Evolutionary conservation across 2,113 vertebrate genomes (phyloP), one percentile per base, ranked within the genome.

Genomic region (Festucalex cinctus): DNA sequence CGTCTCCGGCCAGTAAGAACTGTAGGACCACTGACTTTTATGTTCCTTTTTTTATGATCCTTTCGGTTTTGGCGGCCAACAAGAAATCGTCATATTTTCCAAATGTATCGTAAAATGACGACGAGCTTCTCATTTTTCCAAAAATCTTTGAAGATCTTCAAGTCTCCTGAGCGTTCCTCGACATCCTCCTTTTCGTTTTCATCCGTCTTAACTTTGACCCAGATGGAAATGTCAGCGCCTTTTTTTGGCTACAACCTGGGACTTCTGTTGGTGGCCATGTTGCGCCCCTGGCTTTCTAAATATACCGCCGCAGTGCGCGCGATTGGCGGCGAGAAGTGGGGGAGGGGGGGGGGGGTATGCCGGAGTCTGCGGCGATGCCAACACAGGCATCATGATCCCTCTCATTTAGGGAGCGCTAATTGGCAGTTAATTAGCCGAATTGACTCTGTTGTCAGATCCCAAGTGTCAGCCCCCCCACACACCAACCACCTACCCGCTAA

Each of bases 391-490:
- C 93, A 92, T 94, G 94, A 94, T 94, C 93, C 94, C 92, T 92
- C 94, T 95, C 95, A 94, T 96, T 96, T 96, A 96, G 93, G 93
- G 93, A 91, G 91, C 87, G 85, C 93, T 95, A 95, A 98, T 95
- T 96, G 95, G 92, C 93, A 89, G 89, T 96, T 97, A 95, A 96
- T 95, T 96, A 96, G 93, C 92, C 91, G 94, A 94, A 96, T 95
- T 94, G 93, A 95, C 94, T 96, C 93, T 95, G 90, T 93, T 93
- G 92, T 92, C 84, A 81, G 86, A 93, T 94, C 93, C 92, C 91
- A 88, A 92, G 91, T 92, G 92, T 88, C 91, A 90, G 73, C 68
- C 59, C 69, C 79, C 71, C 82, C 90, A 87, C 85, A 56, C 81
- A 76, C 67, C 61, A 68, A 82, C 77, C 80, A 82, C 78, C 79